Evolutionary conservation across 37 sponge, comb jelly and placozoan genomes (phyloP).

Genomic region (Oopsacas minuta): DNA sequence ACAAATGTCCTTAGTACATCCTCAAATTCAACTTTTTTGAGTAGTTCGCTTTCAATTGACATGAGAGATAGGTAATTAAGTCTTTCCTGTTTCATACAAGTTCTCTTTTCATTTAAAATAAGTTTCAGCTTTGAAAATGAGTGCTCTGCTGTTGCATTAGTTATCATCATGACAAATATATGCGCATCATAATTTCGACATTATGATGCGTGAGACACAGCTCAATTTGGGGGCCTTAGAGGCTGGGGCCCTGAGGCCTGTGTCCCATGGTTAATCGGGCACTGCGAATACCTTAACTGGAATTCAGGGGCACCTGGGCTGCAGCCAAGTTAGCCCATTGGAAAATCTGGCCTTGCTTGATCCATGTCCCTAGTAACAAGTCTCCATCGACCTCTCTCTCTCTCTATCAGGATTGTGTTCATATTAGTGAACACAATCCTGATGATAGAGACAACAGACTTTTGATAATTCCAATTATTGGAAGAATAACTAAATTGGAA

Average conservation of each 20-base stretch:
- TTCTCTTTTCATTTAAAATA: conserved; percentile 27
- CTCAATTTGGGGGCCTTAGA: no score
- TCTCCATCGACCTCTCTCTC: no score
- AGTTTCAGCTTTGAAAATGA: conserved; percentile 27
- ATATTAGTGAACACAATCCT: no score
- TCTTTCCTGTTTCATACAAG: conserved; percentile 23
- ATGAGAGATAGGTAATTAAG: conserved; percentile 24
- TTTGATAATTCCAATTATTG: no score
- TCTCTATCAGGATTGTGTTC: no score
- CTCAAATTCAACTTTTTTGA: conserved; percentile 22
- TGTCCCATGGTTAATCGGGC: no score
- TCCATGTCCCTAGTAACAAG: no score
- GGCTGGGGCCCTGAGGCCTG: no score
- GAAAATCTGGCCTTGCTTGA: conserved; percentile 12
- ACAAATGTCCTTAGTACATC: background rate
- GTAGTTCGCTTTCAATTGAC: conserved; percentile 23
- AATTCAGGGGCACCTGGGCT: background rate
- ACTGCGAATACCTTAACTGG: background rate
- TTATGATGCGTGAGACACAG: no score
- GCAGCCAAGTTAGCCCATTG: conserved; percentile 10
- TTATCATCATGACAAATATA: conserved; percentile 25
- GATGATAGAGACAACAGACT: no score
- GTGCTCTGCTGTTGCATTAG: conserved; percentile 26
- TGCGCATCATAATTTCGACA: conserved; percentile 20
- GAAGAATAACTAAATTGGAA: no score